These are phyloP conservation scores for Nemotelus nigrinus DNA, from an alignment of 2,888 invertebrate genomes.

Conservation along the genomic window DNA sequence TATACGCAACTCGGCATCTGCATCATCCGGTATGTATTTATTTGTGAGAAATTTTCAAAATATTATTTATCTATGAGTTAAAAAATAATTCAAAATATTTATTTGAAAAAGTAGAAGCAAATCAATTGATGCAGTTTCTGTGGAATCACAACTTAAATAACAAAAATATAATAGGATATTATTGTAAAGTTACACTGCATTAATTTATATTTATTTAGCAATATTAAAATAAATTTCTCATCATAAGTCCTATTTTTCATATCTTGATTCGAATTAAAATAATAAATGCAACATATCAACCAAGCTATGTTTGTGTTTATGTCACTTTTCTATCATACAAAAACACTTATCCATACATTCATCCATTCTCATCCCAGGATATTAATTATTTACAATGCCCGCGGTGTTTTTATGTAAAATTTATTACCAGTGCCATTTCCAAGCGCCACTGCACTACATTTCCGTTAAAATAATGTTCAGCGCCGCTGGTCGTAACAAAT, in stretches of 20 bases:
- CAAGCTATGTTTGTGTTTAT: too few species aligned
- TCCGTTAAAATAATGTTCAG: background rate
- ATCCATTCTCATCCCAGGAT: background rate
- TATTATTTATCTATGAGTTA: background rate
- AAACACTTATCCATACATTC: background rate
- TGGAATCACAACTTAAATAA: too few species aligned
- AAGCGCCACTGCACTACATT: background rate
- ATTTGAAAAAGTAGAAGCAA: background rate
- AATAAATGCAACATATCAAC: too few species aligned
- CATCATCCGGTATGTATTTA: conserved; percentile 75
- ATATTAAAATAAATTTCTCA: too few species aligned
- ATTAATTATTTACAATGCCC: conserved; percentile 8
- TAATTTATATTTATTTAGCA: too few species aligned
- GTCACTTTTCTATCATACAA: too few species aligned
- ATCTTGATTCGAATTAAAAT: too few species aligned
- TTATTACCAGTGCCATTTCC: background rate
- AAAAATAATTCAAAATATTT: background rate
- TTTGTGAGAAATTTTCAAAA: background rate
- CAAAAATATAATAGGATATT: too few species aligned
- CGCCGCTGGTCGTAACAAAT: background rate
- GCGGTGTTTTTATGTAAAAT: background rate
- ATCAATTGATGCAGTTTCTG: too few species aligned
- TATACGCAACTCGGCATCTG: conserved; percentile 75
- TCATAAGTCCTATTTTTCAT: too few species aligned
- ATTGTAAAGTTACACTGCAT: too few species aligned